Evolutionary conservation across 1,140 invertebrate genomes (phyloP).

Genomic region (Coelopa frigida): DNA sequence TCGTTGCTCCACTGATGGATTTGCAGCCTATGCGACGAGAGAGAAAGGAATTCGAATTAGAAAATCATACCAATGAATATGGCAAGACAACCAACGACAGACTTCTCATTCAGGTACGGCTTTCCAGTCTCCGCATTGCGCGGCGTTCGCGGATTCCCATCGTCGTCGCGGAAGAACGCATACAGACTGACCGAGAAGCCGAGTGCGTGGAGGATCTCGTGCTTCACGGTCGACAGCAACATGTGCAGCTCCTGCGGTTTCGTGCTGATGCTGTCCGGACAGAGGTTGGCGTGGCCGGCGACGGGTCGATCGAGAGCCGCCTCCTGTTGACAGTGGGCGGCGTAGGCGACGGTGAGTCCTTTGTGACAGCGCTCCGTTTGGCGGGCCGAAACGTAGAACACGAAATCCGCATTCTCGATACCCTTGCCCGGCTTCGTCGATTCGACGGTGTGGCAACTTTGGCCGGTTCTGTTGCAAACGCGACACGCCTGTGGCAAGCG

Average conservation of each 20-base stretch:
- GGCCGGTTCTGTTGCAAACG: constrained; percentile 76
- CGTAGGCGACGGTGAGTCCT: constrained; percentile 88
- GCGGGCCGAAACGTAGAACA: constrained; percentile 94
- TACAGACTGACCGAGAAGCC: constrained; percentile 93
- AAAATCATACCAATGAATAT: neutral
- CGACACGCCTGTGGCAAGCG: constrained; percentile 61
- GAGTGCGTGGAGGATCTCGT: constrained; percentile 96
- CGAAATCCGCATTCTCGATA: constrained; percentile 84
- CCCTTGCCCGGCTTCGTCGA: constrained; percentile 54
- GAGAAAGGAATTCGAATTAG: constrained; percentile 10
- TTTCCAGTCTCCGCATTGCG: constrained; percentile 76
- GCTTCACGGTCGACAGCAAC: constrained; percentile 93
- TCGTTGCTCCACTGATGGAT: constrained; percentile 90
- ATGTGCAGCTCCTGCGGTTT: constrained; percentile 89
- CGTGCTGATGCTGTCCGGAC: constrained; percentile 89
- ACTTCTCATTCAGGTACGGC: constrained; percentile 81
- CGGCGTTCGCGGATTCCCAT: constrained; percentile 77
- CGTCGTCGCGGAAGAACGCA: constrained; percentile 75
- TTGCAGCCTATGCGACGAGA: constrained; percentile 56
- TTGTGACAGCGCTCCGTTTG: constrained; percentile 86
- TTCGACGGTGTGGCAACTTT: constrained; percentile 57
- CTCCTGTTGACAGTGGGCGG: constrained; percentile 98
- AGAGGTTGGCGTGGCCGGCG: constrained; percentile 96
- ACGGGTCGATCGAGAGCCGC: constrained; percentile 86
- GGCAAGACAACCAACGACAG: constrained; percentile 41